Base-by-base conservation (phyloP, 2,888 invertebrate genomes). In the Troglohyphantes excavatus region DNA sequence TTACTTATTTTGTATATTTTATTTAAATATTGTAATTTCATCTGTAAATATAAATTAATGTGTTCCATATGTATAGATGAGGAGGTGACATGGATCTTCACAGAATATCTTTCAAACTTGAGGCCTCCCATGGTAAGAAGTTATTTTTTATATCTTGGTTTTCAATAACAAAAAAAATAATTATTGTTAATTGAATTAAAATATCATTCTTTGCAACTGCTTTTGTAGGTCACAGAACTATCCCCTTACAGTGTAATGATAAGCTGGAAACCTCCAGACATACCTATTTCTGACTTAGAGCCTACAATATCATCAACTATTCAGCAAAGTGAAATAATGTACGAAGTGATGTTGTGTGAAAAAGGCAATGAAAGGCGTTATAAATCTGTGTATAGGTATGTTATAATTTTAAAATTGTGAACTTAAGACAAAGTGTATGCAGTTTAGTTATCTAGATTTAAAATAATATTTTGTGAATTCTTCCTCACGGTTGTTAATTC, bases 311-410 rank as follows among this genome's bases (percentile, higher is more conserved):
- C 67, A 27, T 72, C 72, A 9, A 90, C 72, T 46, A 46, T 85
- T 29, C 90, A 90, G 21, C 79, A 90, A 43, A 85, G 90, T 73
- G 90, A 85, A 84, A 85, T 90, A 59, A 79, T 90, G 67, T 90
- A 90, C 81, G 90, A 90, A 90, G 90, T 90, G 7, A 90, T 90
- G 90, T 59, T 90, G 7, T 85, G 85, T 73, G 90, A 90, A 43
- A 84, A 90, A 68, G 68, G 85, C 17, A 72, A 81, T 43, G 90
- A 90, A 68, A 59, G 85, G 2, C 79, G 73, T 0, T 90, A 85
- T 17, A 85, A 90, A 68, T 83, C 90, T 79, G 90, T 90, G 6
- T 90, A 90, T 29, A 90, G 85, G 90, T 75, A 39, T 72, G 78
- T n/a, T 61, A 19, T 13, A 53, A 26, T 13, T 29, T 46, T 46